Base-by-base conservation (phyloP, 2,888 invertebrate genomes). In the Cistogaster globosa region DNA sequence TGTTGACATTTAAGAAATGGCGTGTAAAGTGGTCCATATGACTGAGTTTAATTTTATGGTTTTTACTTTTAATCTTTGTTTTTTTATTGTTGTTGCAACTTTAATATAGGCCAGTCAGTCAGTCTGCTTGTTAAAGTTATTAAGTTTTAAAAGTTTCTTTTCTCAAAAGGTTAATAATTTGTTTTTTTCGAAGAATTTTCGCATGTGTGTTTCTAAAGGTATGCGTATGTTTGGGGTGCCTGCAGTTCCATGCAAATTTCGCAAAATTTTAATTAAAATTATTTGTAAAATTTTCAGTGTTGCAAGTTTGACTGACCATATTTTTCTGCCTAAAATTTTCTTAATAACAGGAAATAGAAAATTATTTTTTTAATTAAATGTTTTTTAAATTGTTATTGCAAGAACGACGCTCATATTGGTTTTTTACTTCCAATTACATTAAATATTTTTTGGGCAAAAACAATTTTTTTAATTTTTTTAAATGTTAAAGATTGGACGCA, bases 301-400 rank as follows among this genome's bases (percentile, higher is more conserved):
- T 38, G 18, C 9, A 11, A 63, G 22, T 45, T 71, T 57, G 57
- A 18, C 36, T 26, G 16, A 18, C 1, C 14, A 36, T 38, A 22
- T 38, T 38, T 20, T 22, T 69, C 67, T 53, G 14, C 12, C n/a
- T 6, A 60, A 20, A 58, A 38, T 38, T 53, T 42, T 74, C 14
- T 74, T 75, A 82, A 82, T 82, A 58, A 32, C 82, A 85, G 85
- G 85, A 85, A 69, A 82, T 69, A 42, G 45, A 75, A 74, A 81
- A 74, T 79, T 80, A 18, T 36, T 12, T 38, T 36, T 60, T 48
- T 48, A 16, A 48, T 16, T 16, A n/a, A 48, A n/a, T 48, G 1
- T 14, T 2, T 16, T 0, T 2, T 16, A 12, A 45, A 45, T 9
- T 14, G 14, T 12, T 2, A 26, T 14, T 14, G 4, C 14, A 2